Evolutionary conservation across 2,888 invertebrate species (phyloP).

Genomic region (Leucophora obtusa): DNA sequence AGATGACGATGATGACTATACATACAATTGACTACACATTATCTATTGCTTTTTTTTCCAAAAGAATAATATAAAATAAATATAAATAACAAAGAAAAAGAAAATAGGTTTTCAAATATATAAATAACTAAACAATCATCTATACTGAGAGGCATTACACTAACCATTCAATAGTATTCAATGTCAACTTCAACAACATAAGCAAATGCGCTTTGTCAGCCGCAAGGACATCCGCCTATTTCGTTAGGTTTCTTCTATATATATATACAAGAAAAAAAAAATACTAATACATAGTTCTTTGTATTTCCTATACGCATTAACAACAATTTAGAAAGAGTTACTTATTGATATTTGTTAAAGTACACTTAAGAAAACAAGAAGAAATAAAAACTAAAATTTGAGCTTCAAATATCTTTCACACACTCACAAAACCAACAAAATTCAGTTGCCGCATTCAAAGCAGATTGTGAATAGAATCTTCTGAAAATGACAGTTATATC

Average conservation of each 20-base stretch:
- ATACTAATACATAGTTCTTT: too few relatives aligned
- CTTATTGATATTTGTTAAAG: not conserved
- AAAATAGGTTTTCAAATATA: not conserved
- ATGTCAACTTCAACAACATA: not conserved
- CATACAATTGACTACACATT: constrained; percentile 18
- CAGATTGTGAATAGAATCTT: too few relatives aligned
- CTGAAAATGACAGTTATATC: too few relatives aligned
- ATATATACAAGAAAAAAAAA: not conserved
- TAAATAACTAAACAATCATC: constrained; percentile 2
- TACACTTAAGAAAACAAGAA: not conserved
- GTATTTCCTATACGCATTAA: not conserved
- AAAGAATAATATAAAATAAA: constrained; percentile 13
- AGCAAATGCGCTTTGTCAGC: constrained; percentile 44
- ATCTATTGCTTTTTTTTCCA: not conserved
- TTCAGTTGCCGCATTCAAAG: too few relatives aligned
- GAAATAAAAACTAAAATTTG: too few relatives aligned
- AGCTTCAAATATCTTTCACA: too few relatives aligned
- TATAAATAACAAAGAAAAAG: not conserved
- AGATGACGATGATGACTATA: constrained; percentile 6
- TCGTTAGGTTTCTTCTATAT: not conserved
- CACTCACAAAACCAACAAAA: too few relatives aligned
- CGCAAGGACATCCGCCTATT: constrained; percentile 28
- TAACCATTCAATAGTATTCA: constrained; percentile 2
- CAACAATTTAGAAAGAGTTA: constrained; percentile 6
- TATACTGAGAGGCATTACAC: not conserved